Evolutionary conservation across 2,113 vertebrate genomes (phyloP), one percentile per base, ranked within the genome.

Genomic region (Pongo abelii): DNA sequence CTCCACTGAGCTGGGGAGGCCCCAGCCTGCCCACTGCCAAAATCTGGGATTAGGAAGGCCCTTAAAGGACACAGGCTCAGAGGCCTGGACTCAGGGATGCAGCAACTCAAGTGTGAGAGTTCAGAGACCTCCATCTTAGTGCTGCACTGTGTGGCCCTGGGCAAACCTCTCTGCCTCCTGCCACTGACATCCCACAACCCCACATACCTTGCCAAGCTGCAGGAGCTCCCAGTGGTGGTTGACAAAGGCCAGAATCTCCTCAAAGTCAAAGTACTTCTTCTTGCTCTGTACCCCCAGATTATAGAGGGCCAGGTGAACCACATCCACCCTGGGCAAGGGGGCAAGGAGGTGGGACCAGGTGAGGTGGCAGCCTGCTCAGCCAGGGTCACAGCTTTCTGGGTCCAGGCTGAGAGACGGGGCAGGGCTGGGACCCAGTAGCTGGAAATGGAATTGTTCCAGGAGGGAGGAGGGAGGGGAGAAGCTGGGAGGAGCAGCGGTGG

Each of bases 261-360:
- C 99, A 2, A 99, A 99, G 97, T 99, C 99, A 8, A 99, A 99
- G 98, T 99, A 99, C 67, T 99, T 99, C 98, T 99, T 99, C 98
- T 99, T 99, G 98, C 99, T 99, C 98, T 99, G 99, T 20, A 99
- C 99, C 0, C 99, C 99, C 98, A 99, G 98, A 98, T 99, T 99
- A 98, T 99, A 99, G 50, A 99, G 99, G 23, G 99, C 99, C 12
- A 99, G 98, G 92, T 99, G 99, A 46, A 99, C 99, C 13, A 99
- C 98, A 3, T 99, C 99, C 17, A 99, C 99, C 99, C 99, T 99
- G 97, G 4, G 57, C 86, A 83, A 92, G 86, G 46, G 40, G 80
- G 87, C 0, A 35, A 92, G 48, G 67, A 52, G 72, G 38, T 13
- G 59, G 48, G 46, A 69, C 35, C 23, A 22, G 38, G 92, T 97